Evolutionary conservation across 2,888 invertebrate species (phyloP), one percentile per base, ranked within the genome.

Genomic region (Clusia tigrina): DNA sequence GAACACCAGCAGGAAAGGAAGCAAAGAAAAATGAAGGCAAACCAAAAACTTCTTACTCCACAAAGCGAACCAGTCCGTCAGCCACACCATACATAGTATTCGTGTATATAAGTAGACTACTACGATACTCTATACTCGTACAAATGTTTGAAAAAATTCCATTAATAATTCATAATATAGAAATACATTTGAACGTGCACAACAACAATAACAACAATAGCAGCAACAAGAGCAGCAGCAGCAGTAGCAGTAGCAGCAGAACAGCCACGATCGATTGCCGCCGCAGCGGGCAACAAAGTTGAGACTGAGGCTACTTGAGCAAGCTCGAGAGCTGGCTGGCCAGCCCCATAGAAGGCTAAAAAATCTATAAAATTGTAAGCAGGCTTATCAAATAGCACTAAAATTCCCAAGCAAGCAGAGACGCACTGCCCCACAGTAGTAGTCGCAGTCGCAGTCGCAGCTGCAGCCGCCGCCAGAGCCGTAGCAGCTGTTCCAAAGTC

Each of bases 141-240:
- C 6, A 22, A 48, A 48, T 48, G 48, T 48, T 48, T 48, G 48
- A 48, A 48, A 48, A 48, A 48, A 48, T 48, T 48, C 48, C 48
- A 48, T 48, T 48, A 48, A 48, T 48, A 48, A 48, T 48, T 48
- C 48, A 48, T 48, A 48, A 20, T 48, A 48, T 48, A 48, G 48
- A 48, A 48, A 48, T 20, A 48, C 48, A 48, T 48, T 48, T 12
- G 22, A 20, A 48, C 48, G 48, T 15, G 48, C 18, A 1, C 25
- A 25, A 22, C 22, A 17, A 20, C 12, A 15, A 32, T 17, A 48
- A 46, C 17, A 57, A 46, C 2, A 48, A 42, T 66, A 66, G 48
- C 66, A 69, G 51, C 67, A 67, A 22, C 60, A 66, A 60, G 60
- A 68, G 86, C 86, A 72, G 86, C 86, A 73, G 85, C 62, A 63